A percentile compares a stretch with the other conserved stretches of the same genome.
These are phyloP conservation scores for Nesoenas mayeri DNA, from an alignment of 2,113 vertebrate species.

Conservation along the genomic window DNA sequence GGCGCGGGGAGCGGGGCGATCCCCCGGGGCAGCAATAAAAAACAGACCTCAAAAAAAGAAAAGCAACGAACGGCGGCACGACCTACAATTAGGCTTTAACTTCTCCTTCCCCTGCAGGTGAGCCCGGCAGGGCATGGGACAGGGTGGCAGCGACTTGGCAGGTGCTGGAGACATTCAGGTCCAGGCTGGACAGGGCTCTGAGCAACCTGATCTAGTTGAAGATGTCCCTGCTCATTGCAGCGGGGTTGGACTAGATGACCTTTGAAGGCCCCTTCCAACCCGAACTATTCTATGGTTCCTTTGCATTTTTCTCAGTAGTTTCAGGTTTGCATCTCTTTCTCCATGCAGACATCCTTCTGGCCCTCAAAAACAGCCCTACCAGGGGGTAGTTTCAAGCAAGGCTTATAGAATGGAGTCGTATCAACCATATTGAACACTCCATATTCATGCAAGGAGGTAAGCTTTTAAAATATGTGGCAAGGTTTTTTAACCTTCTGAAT, in stretches of 20 bases:
- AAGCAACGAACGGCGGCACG: neutral
- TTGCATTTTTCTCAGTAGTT: neutral
- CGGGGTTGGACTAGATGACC: no score
- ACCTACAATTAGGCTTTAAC: rapidly evolving
- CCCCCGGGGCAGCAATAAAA: no score
- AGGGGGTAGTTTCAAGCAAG: neutral
- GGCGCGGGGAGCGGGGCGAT: neutral
- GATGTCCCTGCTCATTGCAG: no score
- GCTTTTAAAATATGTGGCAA: rapidly evolving
- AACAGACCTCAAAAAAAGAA: neutral
- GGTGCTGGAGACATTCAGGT: neutral
- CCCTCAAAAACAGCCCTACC: neutral
- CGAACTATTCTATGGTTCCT: no score
- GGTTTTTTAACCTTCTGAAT: neutral
- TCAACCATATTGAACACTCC: rapidly evolving
- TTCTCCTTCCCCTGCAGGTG: neutral
- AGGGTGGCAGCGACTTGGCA: neutral
- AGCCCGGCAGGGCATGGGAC: neutral
- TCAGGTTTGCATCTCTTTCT: neutral
- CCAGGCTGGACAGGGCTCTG: no score
- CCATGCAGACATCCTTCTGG: rapidly evolving
- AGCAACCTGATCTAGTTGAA: no score
- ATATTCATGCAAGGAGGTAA: rapidly evolving
- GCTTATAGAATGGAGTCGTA: neutral
- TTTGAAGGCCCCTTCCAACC: no score